A percentile compares a stretch with the other conserved stretches of the same genome.
Evolutionary conservation across 2,888 invertebrate species (phyloP).

Genomic region (Pandemis heparana): DNA sequence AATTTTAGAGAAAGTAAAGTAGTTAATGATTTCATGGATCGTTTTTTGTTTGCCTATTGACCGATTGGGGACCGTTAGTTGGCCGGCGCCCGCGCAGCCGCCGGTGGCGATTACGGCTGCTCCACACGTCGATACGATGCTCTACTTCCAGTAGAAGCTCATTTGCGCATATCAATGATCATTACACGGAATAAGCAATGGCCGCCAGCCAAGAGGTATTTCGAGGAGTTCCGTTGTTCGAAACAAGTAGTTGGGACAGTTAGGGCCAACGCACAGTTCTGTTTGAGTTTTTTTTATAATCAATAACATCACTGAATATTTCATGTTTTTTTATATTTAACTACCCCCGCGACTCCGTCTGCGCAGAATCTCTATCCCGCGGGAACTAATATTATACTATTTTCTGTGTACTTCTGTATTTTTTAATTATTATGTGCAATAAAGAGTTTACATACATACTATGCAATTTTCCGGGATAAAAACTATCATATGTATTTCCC

Average conservation of each 20-base stretch:
- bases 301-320: not conserved
- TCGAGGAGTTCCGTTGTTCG: conserved; percentile 20
- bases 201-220: conserved; percentile 11
- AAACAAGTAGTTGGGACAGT: conserved; percentile 13
- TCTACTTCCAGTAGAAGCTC: conserved; percentile 43
- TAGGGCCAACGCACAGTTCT: not conserved
- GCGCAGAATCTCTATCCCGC: too few species aligned
- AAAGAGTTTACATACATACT: too few species aligned
- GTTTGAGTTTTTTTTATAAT: not conserved
- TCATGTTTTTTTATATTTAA: too few species aligned
- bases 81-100: conserved; percentile 54
- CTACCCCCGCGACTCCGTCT: too few species aligned
- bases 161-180: conserved; percentile 43
- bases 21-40: conserved; percentile 44
- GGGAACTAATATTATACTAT: too few species aligned
- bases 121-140: conserved; percentile 47
- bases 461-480: too few species aligned
- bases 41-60: conserved; percentile 40
- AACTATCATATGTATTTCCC: too few species aligned
- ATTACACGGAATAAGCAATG: conserved; percentile 30
- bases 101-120: conserved; percentile 49
- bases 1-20: conserved; percentile 38
- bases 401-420: too few species aligned
- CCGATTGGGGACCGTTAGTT: conserved; percentile 69
- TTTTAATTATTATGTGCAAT: too few species aligned